Conservation (phyloP, 2,888 invertebrate species). For the Synergus itoensis region DNA sequence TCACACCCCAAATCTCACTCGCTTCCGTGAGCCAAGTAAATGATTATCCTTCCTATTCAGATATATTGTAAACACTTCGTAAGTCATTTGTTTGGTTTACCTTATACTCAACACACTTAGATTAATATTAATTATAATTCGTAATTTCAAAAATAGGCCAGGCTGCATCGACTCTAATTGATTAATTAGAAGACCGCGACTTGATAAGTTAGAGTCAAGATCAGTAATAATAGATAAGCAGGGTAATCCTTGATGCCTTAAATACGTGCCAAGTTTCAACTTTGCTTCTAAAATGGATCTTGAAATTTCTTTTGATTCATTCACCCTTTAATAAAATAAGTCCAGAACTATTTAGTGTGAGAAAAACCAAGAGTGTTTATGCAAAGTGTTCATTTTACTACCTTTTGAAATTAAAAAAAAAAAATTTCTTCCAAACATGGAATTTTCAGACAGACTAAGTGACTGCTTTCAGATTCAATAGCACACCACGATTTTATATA, state of each 20-base stretch:
- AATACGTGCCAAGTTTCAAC: no score
- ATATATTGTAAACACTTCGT: background rate
- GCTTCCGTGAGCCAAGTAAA: constrained; percentile 48
- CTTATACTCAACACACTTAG: background rate
- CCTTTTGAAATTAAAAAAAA: constrained; percentile 3
- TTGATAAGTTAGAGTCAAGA: no score
- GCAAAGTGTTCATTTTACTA: constrained; percentile 5
- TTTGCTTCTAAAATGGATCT: background rate
- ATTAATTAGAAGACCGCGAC: no score
- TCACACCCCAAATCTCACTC: constrained; percentile 37
- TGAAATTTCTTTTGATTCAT: background rate
- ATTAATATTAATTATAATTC: background rate
- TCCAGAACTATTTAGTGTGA: background rate
- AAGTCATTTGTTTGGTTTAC: background rate
- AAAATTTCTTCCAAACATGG: background rate
- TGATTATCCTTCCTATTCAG: constrained; percentile 46
- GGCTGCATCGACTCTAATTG: no score
- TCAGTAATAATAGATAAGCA: background rate
- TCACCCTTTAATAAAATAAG: background rate
- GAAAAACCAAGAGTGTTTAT: background rate
- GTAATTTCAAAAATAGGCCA: background rate
- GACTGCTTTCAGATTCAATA: background rate
- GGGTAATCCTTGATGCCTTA: background rate
- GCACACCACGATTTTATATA: background rate
- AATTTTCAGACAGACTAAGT: background rate